These are phyloP conservation scores for Brevimyrus niger DNA, from an alignment of 2,113 vertebrate species.

Conservation along the genomic window DNA sequence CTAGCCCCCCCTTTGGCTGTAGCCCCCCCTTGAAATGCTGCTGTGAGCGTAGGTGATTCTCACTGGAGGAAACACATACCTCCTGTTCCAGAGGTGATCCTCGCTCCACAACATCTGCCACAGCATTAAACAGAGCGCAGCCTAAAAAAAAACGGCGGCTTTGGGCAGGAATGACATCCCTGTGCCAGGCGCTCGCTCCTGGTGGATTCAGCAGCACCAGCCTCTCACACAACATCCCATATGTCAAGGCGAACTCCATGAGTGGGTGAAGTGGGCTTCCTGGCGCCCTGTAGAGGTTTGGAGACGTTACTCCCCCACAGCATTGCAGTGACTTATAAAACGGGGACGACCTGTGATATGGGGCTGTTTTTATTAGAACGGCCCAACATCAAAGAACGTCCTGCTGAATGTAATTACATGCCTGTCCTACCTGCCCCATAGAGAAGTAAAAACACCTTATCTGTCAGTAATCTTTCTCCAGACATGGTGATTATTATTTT, in stretches of 20 bases:
- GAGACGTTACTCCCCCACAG: not conserved
- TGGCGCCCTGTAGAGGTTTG: too few relatives aligned
- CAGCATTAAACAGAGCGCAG: not conserved
- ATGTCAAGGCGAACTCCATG: not conserved
- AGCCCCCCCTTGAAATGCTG: not conserved
- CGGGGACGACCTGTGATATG: not conserved
- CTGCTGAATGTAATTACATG: not conserved
- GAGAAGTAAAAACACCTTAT: not conserved
- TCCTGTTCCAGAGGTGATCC: not conserved
- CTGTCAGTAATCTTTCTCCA: not conserved
- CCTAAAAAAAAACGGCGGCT: not conserved
- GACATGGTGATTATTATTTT: constrained; percentile 1
- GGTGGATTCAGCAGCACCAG: not conserved
- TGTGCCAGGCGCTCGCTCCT: not conserved
- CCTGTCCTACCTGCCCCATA: not conserved
- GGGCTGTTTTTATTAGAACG: not conserved
- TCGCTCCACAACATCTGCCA: not conserved
- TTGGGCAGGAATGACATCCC: not conserved
- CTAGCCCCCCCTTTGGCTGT: not conserved
- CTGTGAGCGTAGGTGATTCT: not conserved
- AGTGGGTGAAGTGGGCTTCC: not conserved
- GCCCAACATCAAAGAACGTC: not conserved
- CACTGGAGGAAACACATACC: not conserved
- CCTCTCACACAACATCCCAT: not conserved
- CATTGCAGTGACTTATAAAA: not conserved